Evolutionary conservation across 2,797 vertebrate species (phyloP).

Genomic region (Ctenochaetus hawaiiensis): DNA sequence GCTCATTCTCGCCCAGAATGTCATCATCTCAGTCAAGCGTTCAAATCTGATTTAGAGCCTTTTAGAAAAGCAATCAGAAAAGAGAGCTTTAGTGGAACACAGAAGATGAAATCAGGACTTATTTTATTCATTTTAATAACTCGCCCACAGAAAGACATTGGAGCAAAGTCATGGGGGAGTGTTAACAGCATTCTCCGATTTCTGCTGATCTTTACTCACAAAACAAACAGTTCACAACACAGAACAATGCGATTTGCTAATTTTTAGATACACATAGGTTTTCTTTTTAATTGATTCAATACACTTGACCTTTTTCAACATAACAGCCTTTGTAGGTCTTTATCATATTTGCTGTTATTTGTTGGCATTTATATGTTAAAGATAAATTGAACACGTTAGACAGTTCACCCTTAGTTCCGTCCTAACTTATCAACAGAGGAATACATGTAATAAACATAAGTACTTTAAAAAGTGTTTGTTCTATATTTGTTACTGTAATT

Average conservation of each 20-base stretch:
- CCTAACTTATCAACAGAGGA: background rate
- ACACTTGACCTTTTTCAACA: background rate
- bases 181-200: slow-evolving; percentile 23
- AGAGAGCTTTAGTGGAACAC: slow-evolving; percentile 56
- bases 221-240: slow-evolving; percentile 33
- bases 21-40: slow-evolving; percentile 64
- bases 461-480: too few species aligned
- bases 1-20: slow-evolving; percentile 37
- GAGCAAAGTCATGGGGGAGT: slow-evolving; percentile 44
- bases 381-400: background rate
- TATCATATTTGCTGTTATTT: background rate
- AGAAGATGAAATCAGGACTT: slow-evolving; percentile 60
- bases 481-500: too few species aligned
- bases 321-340: background rate
- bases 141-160: slow-evolving; percentile 44
- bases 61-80: slow-evolving; percentile 68
- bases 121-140: slow-evolving; percentile 60
- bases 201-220: slow-evolving; percentile 6
- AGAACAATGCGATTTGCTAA: slow-evolving; percentile 15
- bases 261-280: background rate
- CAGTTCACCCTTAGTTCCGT: background rate
- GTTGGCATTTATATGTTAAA: background rate
- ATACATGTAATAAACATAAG: background rate
- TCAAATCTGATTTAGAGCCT: slow-evolving; percentile 68
- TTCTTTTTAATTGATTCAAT: background rate